Percentiles rank a stretch among this genome's conserved stretches.
Conservation (phyloP, 2,113 vertebrate species). For the Larimichthys crocea region DNA sequence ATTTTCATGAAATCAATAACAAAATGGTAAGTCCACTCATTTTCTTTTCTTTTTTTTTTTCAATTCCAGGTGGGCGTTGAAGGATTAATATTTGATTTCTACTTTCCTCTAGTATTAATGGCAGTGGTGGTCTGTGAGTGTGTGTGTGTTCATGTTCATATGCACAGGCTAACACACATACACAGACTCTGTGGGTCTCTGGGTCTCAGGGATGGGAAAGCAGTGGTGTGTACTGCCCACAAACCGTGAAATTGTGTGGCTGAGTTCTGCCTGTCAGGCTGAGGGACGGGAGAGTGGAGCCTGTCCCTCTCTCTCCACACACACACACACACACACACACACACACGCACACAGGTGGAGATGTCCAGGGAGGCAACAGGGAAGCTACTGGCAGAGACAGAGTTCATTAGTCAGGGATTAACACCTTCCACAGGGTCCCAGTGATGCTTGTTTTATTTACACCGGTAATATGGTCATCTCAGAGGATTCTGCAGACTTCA, state of each 20-base stretch:
- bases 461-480: conserved; percentile 61
- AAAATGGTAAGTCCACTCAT: conserved; percentile 96
- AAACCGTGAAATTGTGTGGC: conserved; percentile 84
- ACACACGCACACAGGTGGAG: conserved; percentile 60
- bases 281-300: conserved; percentile 77
- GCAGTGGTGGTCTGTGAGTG: conserved; percentile 31
- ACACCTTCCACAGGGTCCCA: conserved; percentile 70
- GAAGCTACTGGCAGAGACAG: conserved; percentile 70
- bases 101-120: conserved; percentile 75
- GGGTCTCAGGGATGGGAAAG: conserved; percentile 76
- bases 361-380: conserved; percentile 72
- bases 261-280: conserved; percentile 81
- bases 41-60: conserved; percentile 70
- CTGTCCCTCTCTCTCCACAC: conserved; percentile 70
- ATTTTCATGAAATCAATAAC: conserved; percentile 99
- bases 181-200: conserved; percentile 60
- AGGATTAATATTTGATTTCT: conserved; percentile 85
- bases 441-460: conserved; percentile 77
- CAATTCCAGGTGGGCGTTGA: conserved; percentile 74
- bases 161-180: conserved; percentile 38
- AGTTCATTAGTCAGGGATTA: conserved; percentile 87
- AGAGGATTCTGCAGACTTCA: conserved; percentile 46
- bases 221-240: conserved; percentile 80
- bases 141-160: conserved; percentile 42
- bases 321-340: conserved; percentile 45